phyloP scores from a whole-genome alignment of 2,888 invertebrate genomes.

The Melieria crassipennis region DNA sequence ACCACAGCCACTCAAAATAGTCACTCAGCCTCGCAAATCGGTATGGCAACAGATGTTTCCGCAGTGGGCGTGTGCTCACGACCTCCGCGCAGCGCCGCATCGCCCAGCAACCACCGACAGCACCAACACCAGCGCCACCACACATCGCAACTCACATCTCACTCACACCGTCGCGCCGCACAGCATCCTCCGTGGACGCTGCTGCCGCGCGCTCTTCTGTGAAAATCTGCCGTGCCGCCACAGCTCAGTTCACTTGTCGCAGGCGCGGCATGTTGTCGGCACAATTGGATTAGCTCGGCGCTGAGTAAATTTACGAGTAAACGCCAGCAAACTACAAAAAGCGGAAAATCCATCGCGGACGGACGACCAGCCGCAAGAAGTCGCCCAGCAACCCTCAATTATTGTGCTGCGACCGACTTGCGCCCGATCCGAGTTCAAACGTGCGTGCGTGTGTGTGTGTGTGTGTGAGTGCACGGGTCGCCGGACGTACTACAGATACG shows the following conservation, averaged over 20 bases:
- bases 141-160: too few species aligned
- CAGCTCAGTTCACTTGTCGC: constrained; percentile 23
- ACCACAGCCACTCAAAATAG: constrained; percentile 40
- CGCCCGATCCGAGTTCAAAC: background rate
- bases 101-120: constrained; percentile 13
- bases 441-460: background rate
- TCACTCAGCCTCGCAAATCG: constrained; percentile 23
- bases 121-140: background rate
- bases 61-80: constrained; percentile 47
- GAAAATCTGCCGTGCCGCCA: background rate
- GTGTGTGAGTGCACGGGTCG: constrained; percentile 8
- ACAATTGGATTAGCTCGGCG: constrained; percentile 47
- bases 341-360: too few species aligned
- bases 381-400: too few species aligned
- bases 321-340: background rate
- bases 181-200: too few species aligned
- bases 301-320: background rate
- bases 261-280: constrained; percentile 45
- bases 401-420: too few species aligned
- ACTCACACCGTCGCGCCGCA: too few species aligned
- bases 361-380: too few species aligned
- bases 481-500: constrained; percentile 45
- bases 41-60: constrained; percentile 43
- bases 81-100: background rate
- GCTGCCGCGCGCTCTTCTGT: too few species aligned